A percentile compares a stretch with the other conserved stretches of the same genome.
Evolutionary conservation across 2,888 invertebrate species (phyloP).

Genomic region (Elmis aenea): DNA sequence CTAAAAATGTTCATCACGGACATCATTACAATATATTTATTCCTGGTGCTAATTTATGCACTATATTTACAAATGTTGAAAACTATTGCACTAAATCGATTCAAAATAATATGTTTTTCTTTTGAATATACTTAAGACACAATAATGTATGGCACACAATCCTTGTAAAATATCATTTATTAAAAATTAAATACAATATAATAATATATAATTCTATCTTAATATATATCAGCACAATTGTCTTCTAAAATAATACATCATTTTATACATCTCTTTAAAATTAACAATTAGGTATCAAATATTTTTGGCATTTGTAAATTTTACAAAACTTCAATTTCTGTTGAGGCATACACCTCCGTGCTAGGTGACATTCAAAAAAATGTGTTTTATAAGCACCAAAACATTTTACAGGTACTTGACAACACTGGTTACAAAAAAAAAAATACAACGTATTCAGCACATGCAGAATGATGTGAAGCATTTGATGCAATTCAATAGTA

Average conservation of each 20-base stretch:
- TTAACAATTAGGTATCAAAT: constrained; percentile 34
- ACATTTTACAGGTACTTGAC: too few species aligned
- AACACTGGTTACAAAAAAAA: constrained; percentile 1
- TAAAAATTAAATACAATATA: constrained; percentile 31
- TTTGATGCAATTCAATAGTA: too few species aligned
- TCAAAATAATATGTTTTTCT: too few species aligned
- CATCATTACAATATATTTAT: too few species aligned
- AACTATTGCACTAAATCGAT: too few species aligned
- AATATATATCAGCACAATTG: constrained; percentile 24
- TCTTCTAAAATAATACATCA: constrained; percentile 29
- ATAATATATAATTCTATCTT: constrained; percentile 15
- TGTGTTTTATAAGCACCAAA: too few species aligned
- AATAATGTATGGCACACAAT: too few species aligned
- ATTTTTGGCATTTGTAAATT: constrained; percentile 38
- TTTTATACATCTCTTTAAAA: constrained; percentile 25
- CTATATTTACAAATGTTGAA: too few species aligned
- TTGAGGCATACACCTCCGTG: constrained; percentile 20
- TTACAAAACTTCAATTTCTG: constrained; percentile 23
- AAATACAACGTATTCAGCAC: neutral
- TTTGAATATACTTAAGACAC: too few species aligned
- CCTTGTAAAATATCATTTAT: constrained; percentile 35
- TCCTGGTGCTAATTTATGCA: too few species aligned
- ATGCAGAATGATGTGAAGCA: neutral
- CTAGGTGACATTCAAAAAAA: constrained; percentile 13
- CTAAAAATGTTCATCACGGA: too few species aligned